Evolutionary conservation across 1,140 invertebrate genomes (phyloP), one percentile per base, ranked within the genome.

Genomic region (Trinorchestia longiramus): DNA sequence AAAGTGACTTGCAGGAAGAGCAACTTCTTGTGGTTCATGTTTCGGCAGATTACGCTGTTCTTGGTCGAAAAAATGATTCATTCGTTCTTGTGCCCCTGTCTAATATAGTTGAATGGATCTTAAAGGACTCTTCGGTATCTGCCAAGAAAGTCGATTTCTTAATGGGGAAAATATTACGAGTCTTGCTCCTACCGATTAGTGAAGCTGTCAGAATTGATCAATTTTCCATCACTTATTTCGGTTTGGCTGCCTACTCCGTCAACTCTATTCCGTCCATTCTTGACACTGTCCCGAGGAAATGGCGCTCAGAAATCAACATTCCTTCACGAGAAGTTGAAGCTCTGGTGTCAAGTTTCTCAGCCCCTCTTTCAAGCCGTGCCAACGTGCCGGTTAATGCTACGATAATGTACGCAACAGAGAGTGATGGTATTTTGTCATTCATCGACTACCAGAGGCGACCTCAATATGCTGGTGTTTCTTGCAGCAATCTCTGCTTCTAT

Each of bases 381-480:
- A 94, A 36, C 41, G 43, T 47, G 43, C 43, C 19, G 8, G 92
- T 94, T 23, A 47, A 44, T 8, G 92, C 92, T 94, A 47, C 44
- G 0, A 40, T 94, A n/a, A 43, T 94, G 43, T 43, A 45, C 40
- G 92, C 92, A 0, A 45, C 92, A 1, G 92, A 94, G 0, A 45
- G 43, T 40, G 43, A 94, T 36, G 92, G 92, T n/a, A 47, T 94
- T 47, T 11, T 94, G 92, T 43, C 41, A 41, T 94, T 94, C 92
- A 47, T 47, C 0, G 92, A 94, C 44, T 45, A 19, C 36, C 43
- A 94, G 19, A n/a, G 8, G 40, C 92, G 44, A 43, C 41, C 40
- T 45, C 92, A 94, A 19, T 47, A 94, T 40, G 92, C 92, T 28
- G 6, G 43, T 40, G 92, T 94, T 28, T 94, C 92, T 40, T 19